Percentiles rank a stretch among this genome's conserved stretches.
These are phyloP conservation scores for Virgularia gustaviana DNA, from an alignment of 92 coral and sea anemone species.

Conservation along the genomic window DNA sequence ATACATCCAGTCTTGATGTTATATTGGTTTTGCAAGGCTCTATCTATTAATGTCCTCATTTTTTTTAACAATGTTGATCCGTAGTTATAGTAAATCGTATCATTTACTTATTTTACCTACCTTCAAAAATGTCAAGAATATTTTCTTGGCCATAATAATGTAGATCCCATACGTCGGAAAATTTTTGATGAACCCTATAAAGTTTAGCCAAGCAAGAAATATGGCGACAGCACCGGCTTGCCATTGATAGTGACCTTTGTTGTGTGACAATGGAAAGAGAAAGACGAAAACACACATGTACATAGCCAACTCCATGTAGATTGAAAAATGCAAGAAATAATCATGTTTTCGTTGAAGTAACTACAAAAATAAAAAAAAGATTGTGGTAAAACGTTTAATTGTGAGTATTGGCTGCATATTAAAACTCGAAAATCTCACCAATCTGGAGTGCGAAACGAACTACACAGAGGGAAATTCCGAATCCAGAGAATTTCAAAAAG, in stretches of 20 bases:
- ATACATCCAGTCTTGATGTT: too few species aligned
- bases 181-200: conserved; percentile 17
- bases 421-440: too few species aligned
- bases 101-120: too few species aligned
- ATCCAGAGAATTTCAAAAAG: too few species aligned
- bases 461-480: too few species aligned
- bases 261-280: background rate
- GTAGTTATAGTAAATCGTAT: too few species aligned
- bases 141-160: conserved; percentile 28
- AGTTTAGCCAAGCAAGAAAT: conserved; percentile 28
- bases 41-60: too few species aligned
- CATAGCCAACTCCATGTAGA: background rate
- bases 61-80: too few species aligned
- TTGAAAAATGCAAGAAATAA: background rate
- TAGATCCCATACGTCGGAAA: conserved; percentile 27
- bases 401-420: too few species aligned
- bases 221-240: conserved; percentile 22
- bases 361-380: background rate
- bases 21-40: too few species aligned
- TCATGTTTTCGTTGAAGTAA: background rate
- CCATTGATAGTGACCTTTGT: conserved; percentile 8
- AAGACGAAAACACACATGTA: conserved; percentile 23
- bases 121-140: conserved; percentile 22
- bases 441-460: too few species aligned
- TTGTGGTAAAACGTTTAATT: too few species aligned